Evolutionary conservation across 2,888 invertebrate genomes (phyloP).

Genomic region (Scaptomyza caliginosa): DNA sequence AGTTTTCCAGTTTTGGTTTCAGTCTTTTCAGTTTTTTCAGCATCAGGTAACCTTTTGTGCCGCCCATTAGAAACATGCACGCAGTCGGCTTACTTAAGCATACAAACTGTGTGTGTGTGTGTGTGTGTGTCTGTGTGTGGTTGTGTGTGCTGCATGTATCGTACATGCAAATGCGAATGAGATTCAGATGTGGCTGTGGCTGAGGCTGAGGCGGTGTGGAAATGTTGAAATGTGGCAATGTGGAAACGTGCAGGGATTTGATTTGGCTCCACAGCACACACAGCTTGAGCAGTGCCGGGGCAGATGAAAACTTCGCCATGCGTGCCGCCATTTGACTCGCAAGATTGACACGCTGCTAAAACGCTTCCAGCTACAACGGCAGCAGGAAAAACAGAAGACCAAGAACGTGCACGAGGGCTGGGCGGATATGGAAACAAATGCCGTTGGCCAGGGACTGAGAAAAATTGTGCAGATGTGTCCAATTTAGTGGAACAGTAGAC

Average conservation of each 20-base stretch:
- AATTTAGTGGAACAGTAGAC: conserved; percentile 70
- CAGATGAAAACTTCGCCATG: conserved; percentile 67
- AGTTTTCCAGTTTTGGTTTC: conserved; percentile 69
- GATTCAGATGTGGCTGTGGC: conserved; percentile 43
- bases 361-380: conserved; percentile 40
- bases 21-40: conserved; percentile 49
- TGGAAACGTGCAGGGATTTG: conserved; percentile 75
- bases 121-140: conserved; percentile 15
- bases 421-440: conserved; percentile 39
- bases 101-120: conserved; percentile 52
- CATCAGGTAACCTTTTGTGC: conserved; percentile 77
- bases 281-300: background rate
- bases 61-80: conserved; percentile 78
- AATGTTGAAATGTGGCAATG: conserved; percentile 64
- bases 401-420: conserved; percentile 19
- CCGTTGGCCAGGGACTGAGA: conserved; percentile 20
- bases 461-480: conserved; percentile 73
- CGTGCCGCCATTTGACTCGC: conserved; percentile 75
- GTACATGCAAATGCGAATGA: conserved; percentile 67
- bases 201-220: conserved; percentile 33
- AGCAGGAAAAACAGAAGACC: background rate
- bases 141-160: conserved; percentile 13
- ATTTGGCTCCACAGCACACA: conserved; percentile 29
- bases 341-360: conserved; percentile 78
- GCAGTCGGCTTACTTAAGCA: conserved; percentile 76